Evolutionary conservation across 2,797 vertebrate species (phyloP), one percentile per base, ranked within the genome.

Genomic region (Halcyon chelicuti): DNA sequence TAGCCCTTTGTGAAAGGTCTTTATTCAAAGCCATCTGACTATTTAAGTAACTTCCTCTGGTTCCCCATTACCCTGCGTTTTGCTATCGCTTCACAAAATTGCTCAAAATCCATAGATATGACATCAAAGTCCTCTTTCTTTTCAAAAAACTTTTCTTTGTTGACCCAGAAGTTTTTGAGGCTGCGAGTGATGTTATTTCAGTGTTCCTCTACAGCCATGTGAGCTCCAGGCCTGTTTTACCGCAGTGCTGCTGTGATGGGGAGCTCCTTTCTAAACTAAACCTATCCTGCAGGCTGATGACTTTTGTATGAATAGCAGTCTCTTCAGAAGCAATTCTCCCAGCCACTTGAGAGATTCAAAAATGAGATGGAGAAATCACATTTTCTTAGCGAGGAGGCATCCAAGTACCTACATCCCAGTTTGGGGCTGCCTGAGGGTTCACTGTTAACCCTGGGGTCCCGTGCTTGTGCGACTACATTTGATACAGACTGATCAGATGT

Each of bases 11-110:
- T 95, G 67, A 91, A 90, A 7, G 1, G 49, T 47, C 87, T 92
- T 96, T 91, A 87, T 90, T 89, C 95, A 95, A 96, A 97, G 65
- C 54, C 75, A 71, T 92, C 92, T 92, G 76, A 94, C 81, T 96
- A 78, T 79, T 86, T 91, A 96, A 96, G 83, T 89, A 97, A 87
- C 94, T 94, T 93, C 39, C 29, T 63, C 54, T 91, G 31, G 44
- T 91, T 97, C 78, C 91, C 82, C 51, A 71, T 92, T 92, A 95
- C 60, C 39, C 46, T 46, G 47, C 22, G 33, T 94, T 96, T 94
- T 84, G 63, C 76, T 71, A 19, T 21, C 6, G 19, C 65, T 37
- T 91, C 83, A 89, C 93, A 93, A 96, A 92, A 89, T 77, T 93
- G 65, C 67, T 80, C 76, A 68, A 91, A 96, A 85, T 76, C 74